Base-by-base conservation (phyloP, 2,113 vertebrate genomes). In the Panthera leo region DNA sequence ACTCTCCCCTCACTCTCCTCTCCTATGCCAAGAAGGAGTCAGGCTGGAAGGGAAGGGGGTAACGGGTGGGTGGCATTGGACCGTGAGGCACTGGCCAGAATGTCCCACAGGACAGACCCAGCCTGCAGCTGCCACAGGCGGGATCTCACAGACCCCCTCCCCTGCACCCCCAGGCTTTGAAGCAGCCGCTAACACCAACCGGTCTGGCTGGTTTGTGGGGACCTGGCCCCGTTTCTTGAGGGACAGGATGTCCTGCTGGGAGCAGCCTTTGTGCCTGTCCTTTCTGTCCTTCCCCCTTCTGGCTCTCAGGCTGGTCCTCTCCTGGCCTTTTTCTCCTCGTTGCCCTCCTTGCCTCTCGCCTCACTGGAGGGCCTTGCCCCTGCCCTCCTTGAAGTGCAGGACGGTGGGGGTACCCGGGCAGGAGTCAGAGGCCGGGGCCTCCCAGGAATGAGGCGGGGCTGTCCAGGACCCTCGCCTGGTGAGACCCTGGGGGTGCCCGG, bases 191-290 rank as follows among this genome's bases (percentile, higher is more conserved):
- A n/a, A 73, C 7, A 34, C 88, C 83, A 93, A 96, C 96, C 31
- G 71, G 96, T 97, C 97, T 84, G 73, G 85, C 79, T 0, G 90
- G 98, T 97, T 97, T 95, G 48, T 21, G 67, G 89, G 89, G 39
- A 89, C 68, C 68, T 82, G 93, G 92, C 89, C 34, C 4, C 7
- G 39, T 48, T 84, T 85, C 87, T 87, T 16, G 21, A 58, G 88
- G 85, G 92, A 73, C 73, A 42, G 86, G 86, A 70, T 23, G 3
- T 94, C 85, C 92, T 73, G 61, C 88, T 42, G 45, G 92, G 25
- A 70, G 75, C 51, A 71, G 78, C 80, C 70, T 82, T 65, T 86
- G 70, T 96, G 36, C 55, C 93, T 6, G 10, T 36, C 45, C 71
- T 80, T 65, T 61, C 71, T 63, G 51, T 36, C 27, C 61, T 78